phyloP scores from a whole-genome alignment of 1,140 invertebrate species.

The Rhyzopertha dominica region DNA sequence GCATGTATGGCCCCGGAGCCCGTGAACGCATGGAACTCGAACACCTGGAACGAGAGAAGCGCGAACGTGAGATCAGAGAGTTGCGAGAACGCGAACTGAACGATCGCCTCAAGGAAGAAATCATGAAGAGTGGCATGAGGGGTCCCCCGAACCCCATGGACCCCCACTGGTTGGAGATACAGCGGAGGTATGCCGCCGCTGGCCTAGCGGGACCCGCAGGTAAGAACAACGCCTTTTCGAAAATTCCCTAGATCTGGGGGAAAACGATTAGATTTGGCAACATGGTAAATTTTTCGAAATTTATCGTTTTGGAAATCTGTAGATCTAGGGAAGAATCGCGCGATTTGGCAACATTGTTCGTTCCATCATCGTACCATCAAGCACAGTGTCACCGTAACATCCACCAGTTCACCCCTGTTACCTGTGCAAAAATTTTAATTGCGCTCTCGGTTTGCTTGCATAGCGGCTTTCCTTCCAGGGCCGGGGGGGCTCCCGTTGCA shows the following conservation, averaged over 20 bases:
- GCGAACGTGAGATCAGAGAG: slow-evolving; percentile 79
- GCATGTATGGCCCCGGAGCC: slow-evolving; percentile 69
- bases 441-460: too few species aligned
- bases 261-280: too few species aligned
- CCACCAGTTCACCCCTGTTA: too few species aligned
- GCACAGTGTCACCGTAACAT: too few species aligned
- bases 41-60: slow-evolving; percentile 75
- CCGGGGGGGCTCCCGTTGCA: slow-evolving; percentile 41
- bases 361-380: too few species aligned
- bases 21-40: slow-evolving; percentile 77
- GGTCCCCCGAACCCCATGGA: slow-evolving; percentile 65
- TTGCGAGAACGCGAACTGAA: slow-evolving; percentile 78
- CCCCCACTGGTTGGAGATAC: slow-evolving; percentile 80
- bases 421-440: too few species aligned
- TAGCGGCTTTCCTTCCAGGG: slow-evolving; percentile 24
- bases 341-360: too few species aligned
- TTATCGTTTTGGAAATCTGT: too few species aligned
- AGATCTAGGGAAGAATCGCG: too few species aligned
- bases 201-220: slow-evolving; percentile 38
- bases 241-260: too few species aligned
- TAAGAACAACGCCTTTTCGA: too few species aligned
- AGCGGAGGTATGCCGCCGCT: slow-evolving; percentile 40
- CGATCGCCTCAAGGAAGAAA: slow-evolving; percentile 76
- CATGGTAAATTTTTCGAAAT: too few species aligned
- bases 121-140: slow-evolving; percentile 59